Evolutionary conservation across 2,888 invertebrate genomes (phyloP), one percentile per base, ranked within the genome.

Genomic region (Gisinianus flammeolus): DNA sequence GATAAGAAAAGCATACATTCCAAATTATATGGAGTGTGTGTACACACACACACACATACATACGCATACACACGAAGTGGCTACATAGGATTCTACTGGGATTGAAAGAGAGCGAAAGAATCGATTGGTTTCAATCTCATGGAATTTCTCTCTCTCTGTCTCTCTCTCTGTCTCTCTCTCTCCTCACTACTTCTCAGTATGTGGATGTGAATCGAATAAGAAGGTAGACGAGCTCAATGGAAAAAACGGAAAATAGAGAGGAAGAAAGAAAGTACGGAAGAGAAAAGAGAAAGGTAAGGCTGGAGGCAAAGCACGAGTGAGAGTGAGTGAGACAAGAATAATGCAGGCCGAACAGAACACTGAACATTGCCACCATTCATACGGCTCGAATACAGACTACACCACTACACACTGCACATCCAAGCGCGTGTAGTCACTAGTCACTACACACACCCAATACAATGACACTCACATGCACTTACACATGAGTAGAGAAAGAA

Each of bases 61-160:
- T 54, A 3, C n/a, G n/a, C n/a, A n/a, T n/a, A n/a, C n/a, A n/a
- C n/a, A 35, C 24, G 26, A 44, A 68, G 35, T 68, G 24, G 33
- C 35, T 66, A 68, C 68, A 68, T 35, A 12, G 12, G 2, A n/a
- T 35, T 68, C 33, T 44, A 26, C 24, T 28, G 71, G 71, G 68
- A 68, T 26, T 26, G 62, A 26, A 26, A 62, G 22, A 1, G 22
- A 28, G 54, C 12, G 4, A 31, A 28, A 56, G 71, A 71, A 71
- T 71, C 71, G 71, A 71, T 71, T 71, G 71, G 71, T 71, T 71
- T 71, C 71, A 71, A 71, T 71, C 71, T 71, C 71, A 2, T 19
- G 28, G 31, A 56, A 54, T 71, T 71, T 54, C 28, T 26, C n/a
- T n/a, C n/a, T n/a, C n/a, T n/a, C n/a, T n/a, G n/a, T n/a, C n/a